Conservation (phyloP, 2,113 vertebrate genomes). For the Xiphophorus couchianus region DNA sequence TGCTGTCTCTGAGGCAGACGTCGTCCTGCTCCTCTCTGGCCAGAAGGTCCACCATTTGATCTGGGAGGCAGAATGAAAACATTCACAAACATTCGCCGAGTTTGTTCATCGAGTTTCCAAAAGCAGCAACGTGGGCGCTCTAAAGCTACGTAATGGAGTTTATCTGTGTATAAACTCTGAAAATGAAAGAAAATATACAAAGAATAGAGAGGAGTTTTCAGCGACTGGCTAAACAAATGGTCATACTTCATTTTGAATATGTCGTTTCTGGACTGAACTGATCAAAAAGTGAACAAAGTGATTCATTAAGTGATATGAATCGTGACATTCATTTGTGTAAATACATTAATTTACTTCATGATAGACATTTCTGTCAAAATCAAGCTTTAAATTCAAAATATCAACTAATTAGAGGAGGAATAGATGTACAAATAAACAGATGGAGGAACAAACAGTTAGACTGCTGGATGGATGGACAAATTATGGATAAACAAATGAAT, state of each 20-base stretch:
- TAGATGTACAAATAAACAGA: background rate
- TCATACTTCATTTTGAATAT: too few species aligned
- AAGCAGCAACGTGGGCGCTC: too few species aligned
- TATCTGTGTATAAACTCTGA: background rate
- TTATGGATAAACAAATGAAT: too few species aligned
- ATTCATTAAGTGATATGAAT: background rate
- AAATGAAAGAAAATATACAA: background rate
- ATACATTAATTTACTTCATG: background rate
- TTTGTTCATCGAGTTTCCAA: background rate
- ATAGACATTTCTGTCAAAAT: too few species aligned
- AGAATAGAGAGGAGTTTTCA: too few species aligned
- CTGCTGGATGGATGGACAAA: too few species aligned
- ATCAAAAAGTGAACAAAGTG: background rate
- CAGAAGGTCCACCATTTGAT: constrained; percentile 83
- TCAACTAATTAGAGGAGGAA: background rate
- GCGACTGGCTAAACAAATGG: too few species aligned
- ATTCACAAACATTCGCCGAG: background rate
- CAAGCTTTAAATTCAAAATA: background rate
- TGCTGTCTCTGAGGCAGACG: constrained; percentile 84
- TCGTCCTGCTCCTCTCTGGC: constrained; percentile 83
- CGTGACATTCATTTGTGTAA: background rate
- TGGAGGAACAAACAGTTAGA: background rate
- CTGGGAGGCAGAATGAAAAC: constrained; percentile 63
- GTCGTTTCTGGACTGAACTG: background rate
- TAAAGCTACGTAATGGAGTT: background rate